Evolutionary conservation across 2,113 vertebrate genomes (phyloP).

Genomic region (Archilochus colubris): DNA sequence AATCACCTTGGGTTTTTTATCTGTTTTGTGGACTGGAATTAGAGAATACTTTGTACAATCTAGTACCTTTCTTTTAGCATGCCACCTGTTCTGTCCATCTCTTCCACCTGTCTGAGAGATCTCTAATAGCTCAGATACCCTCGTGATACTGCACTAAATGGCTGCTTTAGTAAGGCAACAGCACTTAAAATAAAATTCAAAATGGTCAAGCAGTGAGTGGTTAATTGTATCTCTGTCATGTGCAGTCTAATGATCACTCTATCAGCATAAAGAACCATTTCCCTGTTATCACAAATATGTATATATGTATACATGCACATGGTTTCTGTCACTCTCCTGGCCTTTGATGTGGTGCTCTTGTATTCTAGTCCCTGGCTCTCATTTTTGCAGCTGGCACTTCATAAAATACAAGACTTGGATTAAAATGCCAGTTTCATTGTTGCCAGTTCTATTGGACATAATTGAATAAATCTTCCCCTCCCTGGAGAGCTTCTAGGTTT

Average conservation of each 20-base stretch:
- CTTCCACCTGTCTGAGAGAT: not conserved
- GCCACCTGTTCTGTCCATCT: not conserved
- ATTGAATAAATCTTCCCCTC: not conserved
- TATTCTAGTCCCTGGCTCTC: not conserved
- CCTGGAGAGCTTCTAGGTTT: not conserved
- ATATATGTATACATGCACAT: fast-evolving
- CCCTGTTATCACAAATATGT: not conserved
- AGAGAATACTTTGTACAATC: not conserved
- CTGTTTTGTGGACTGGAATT: not conserved
- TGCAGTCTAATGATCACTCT: not conserved
- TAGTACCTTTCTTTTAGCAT: not conserved
- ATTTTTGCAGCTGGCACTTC: not conserved
- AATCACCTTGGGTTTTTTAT: not conserved
- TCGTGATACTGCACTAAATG: not conserved
- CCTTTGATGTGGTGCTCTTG: not conserved
- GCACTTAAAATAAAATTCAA: not conserved
- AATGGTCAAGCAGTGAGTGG: not conserved
- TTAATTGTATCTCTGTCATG: not conserved
- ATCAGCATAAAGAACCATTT: not conserved
- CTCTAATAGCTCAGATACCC: not conserved
- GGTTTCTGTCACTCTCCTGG: not conserved
- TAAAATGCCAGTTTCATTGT: not conserved
- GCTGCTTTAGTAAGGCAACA: not conserved
- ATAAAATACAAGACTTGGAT: not conserved
- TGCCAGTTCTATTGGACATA: not conserved